These are phyloP conservation scores for Ennomos quercinarius DNA, from an alignment of 2,888 invertebrate species.

Conservation along the genomic window DNA sequence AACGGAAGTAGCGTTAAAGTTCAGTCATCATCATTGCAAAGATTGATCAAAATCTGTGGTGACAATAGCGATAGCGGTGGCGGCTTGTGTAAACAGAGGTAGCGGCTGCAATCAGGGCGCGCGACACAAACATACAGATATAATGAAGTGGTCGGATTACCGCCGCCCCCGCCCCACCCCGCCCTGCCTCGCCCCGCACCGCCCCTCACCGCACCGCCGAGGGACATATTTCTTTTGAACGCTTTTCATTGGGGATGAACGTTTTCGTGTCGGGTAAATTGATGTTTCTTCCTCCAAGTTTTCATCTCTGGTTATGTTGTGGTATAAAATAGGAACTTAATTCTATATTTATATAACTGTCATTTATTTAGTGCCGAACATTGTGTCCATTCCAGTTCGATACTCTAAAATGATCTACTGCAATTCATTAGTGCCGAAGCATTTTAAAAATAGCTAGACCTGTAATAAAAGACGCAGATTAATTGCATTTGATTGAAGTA, in stretches of 20 bases:
- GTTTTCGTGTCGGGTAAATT: constrained; percentile 17
- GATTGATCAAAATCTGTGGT: too few relatives aligned
- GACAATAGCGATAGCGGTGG: too few relatives aligned
- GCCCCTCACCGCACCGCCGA: constrained; percentile 3
- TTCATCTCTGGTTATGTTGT: neutral
- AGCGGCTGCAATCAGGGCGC: constrained; percentile 17
- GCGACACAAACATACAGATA: constrained; percentile 21
- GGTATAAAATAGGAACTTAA: neutral
- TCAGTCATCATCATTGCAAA: too few relatives aligned
- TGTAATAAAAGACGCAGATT: too few relatives aligned
- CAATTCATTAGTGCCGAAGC: too few relatives aligned
- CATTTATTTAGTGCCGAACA: too few relatives aligned
- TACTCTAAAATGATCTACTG: too few relatives aligned
- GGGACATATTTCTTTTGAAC: constrained; percentile 21
- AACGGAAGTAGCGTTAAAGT: too few relatives aligned
- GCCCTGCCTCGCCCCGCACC: neutral
- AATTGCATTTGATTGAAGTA: too few relatives aligned
- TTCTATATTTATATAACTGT: neutral
- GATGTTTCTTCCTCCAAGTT: constrained; percentile 9
- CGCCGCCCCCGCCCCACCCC: neutral
- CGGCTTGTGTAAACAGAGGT: too few relatives aligned
- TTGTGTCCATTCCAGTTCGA: too few relatives aligned
- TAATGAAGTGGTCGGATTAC: constrained; percentile 26
- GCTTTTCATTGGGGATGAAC: constrained; percentile 16
- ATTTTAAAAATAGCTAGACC: too few relatives aligned